These are phyloP conservation scores for Drosophila silvestris DNA, from an alignment of 2,888 invertebrate species.

Conservation along the genomic window DNA sequence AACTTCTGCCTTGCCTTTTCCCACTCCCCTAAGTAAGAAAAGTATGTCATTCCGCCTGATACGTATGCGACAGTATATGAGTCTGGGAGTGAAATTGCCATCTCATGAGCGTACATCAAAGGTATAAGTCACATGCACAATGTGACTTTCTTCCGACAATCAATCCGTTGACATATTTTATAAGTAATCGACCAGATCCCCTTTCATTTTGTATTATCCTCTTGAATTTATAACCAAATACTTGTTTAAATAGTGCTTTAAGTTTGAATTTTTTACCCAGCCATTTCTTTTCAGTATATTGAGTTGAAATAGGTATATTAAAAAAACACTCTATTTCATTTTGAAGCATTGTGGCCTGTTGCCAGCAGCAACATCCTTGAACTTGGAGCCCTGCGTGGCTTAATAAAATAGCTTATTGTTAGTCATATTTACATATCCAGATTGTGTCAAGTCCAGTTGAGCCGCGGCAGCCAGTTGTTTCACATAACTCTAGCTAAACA, in stretches of 20 bases:
- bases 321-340: background rate
- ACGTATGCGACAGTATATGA: constrained; percentile 4
- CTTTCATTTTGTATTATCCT: background rate
- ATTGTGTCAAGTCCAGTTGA: background rate
- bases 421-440: background rate
- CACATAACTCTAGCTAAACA: too few species aligned
- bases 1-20: constrained; percentile 43
- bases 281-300: background rate
- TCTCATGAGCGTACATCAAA: constrained; percentile 38
- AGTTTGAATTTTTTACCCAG: background rate
- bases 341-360: background rate
- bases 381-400: background rate
- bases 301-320: background rate
- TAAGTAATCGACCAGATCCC: background rate
- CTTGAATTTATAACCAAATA: background rate
- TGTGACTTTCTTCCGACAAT: constrained; percentile 16
- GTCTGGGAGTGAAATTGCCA: constrained; percentile 23
- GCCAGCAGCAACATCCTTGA: background rate
- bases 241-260: background rate
- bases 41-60: constrained; percentile 41
- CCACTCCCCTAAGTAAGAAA: constrained; percentile 11
- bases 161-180: constrained; percentile 11
- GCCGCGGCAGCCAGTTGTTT: too few species aligned
- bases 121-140: constrained; percentile 30
- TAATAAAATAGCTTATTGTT: background rate